phyloP scores from a whole-genome alignment of 2,113 vertebrate species.

The Chaenogobius annularis region DNA sequence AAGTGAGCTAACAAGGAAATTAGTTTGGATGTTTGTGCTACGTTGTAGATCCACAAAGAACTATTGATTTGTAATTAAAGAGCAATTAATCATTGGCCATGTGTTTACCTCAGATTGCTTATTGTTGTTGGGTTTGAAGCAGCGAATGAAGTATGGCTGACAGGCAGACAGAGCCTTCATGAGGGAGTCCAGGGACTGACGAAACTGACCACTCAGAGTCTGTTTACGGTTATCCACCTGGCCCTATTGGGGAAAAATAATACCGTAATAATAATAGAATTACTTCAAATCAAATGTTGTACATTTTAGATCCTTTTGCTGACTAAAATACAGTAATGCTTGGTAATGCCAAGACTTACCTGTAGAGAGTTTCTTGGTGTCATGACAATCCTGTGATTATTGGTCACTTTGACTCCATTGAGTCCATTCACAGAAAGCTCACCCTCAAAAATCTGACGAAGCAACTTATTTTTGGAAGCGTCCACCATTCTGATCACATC shows the following conservation, averaged over 20 bases:
- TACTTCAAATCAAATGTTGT: no score
- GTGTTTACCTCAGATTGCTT: conserved; percentile 88
- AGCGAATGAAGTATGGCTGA: conserved; percentile 94
- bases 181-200: conserved; percentile 90
- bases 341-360: conserved; percentile 41
- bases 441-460: conserved; percentile 82
- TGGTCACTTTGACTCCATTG: conserved; percentile 44
- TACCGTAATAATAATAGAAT: no score
- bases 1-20: background rate
- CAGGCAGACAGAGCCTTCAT: conserved; percentile 89
- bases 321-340: background rate
- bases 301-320: background rate
- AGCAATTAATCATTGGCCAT: background rate
- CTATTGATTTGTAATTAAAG: background rate
- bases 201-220: conserved; percentile 90
- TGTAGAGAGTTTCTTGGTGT: conserved; percentile 55
- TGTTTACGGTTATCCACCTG: conserved; percentile 76
- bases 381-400: conserved; percentile 60
- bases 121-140: conserved; percentile 92
- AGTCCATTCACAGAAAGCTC: conserved; percentile 62
- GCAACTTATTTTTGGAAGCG: conserved; percentile 85
- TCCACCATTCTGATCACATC: conserved; percentile 84
- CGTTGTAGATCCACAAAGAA: background rate
- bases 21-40: background rate
- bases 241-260: conserved; percentile 29